A percentile compares a stretch with the other conserved stretches of the same genome.
Evolutionary conservation across 1,140 invertebrate species (phyloP).

Genomic region (Drosophila watanabei): DNA sequence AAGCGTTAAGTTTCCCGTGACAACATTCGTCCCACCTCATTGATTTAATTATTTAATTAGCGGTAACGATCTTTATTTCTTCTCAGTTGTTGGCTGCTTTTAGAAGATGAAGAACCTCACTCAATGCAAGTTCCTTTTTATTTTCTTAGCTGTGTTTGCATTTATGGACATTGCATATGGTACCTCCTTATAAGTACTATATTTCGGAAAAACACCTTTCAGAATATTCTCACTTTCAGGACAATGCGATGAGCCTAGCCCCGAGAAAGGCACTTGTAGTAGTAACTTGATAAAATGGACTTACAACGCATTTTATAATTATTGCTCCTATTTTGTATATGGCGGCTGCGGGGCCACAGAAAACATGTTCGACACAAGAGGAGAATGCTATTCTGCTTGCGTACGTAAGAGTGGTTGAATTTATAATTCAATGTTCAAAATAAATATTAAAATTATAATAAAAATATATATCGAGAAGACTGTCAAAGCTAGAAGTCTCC

Average conservation of each 20-base stretch:
- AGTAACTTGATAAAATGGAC: no score
- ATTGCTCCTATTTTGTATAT: not conserved
- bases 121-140: not conserved
- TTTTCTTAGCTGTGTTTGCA: not conserved
- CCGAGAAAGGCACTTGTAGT: no score
- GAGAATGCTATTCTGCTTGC: not conserved
- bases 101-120: not conserved
- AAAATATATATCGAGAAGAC: not conserved
- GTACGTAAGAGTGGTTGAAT: not conserved
- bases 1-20: no score
- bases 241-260: no score
- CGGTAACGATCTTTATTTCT: fast-evolving
- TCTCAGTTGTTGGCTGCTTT: not conserved
- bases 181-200: no score
- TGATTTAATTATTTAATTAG: not conserved
- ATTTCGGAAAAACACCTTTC: no score
- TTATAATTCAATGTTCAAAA: no score
- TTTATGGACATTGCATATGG: no score
- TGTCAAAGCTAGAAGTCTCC: not conserved
- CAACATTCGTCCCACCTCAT: not conserved
- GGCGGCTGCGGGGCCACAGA: no score
- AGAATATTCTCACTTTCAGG: no score
- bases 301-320: not conserved
- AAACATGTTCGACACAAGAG: no score
- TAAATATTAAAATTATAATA: not conserved